Evolutionary conservation across 2,113 vertebrate species (phyloP).

Genomic region (Hylia prasina): DNA sequence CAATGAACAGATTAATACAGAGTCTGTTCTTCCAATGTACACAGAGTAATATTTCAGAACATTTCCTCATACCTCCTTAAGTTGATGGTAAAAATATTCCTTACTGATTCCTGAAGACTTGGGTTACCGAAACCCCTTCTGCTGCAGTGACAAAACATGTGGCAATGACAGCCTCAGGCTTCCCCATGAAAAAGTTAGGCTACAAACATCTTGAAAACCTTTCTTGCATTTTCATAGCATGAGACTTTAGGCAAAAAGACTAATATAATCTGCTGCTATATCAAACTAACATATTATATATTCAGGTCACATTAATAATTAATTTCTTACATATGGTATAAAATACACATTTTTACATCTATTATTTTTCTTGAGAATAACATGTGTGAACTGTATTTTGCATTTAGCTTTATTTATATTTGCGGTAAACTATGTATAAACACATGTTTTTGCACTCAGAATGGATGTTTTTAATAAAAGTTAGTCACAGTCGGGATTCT

Average conservation of each 20-base stretch:
- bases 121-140: neutral
- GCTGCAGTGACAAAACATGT: neutral
- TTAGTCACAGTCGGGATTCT: neutral
- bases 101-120: neutral
- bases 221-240: conserved; percentile 6
- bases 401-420: neutral
- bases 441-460: neutral
- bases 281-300: conserved; percentile 17
- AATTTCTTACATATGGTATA: neutral
- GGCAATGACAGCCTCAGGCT: conserved; percentile 1
- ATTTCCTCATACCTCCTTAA: neutral
- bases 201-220: conserved; percentile 31
- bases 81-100: neutral
- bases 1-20: neutral
- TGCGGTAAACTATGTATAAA: neutral
- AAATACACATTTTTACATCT: neutral
- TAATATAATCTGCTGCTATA: neutral
- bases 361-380: conserved; percentile 17
- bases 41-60: neutral
- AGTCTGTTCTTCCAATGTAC: neutral
- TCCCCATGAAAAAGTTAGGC: neutral
- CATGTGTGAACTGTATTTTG: neutral
- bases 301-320: conserved; percentile 49
- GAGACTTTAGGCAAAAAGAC: conserved; percentile 18
- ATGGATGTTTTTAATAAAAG: conserved; percentile 11